phyloP scores from a whole-genome alignment of 1,140 invertebrate genomes.

The Stegodyphus dumicola region DNA sequence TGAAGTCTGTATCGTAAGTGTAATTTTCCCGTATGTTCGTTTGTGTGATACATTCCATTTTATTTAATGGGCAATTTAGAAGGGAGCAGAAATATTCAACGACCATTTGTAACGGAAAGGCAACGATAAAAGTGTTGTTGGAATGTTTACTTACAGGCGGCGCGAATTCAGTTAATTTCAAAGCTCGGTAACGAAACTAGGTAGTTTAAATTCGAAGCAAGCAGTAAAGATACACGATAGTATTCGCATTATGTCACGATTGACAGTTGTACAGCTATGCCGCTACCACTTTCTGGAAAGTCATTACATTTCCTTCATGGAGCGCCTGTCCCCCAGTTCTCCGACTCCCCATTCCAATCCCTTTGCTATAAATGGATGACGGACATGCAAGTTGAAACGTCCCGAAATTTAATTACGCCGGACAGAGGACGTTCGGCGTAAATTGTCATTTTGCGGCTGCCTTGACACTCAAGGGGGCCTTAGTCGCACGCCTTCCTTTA shows the following conservation, averaged over 20 bases:
- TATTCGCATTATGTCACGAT: constrained; percentile 1
- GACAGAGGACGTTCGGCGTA: not conserved
- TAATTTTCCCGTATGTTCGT: too few species aligned
- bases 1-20: too few species aligned
- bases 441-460: constrained; percentile 6
- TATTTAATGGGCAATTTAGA: not conserved
- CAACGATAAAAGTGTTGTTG: constrained; percentile 8
- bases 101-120: not conserved
- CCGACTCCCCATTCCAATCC: not conserved
- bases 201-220: not conserved
- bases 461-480: not conserved
- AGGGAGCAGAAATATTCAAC: not conserved
- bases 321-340: not conserved
- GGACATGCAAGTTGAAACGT: constrained; percentile 6
- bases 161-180: constrained; percentile 2
- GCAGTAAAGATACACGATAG: constrained; percentile 2
- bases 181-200: not conserved
- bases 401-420: constrained; percentile 26
- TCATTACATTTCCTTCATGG: not conserved
- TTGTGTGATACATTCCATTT: not conserved
- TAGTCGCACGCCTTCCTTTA: not conserved
- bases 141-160: not conserved
- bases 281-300: not conserved
- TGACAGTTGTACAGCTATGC: not conserved
- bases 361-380: constrained; percentile 9